Base-by-base conservation (phyloP, 2,113 vertebrate species). In the Hemibates koningsi region DNA sequence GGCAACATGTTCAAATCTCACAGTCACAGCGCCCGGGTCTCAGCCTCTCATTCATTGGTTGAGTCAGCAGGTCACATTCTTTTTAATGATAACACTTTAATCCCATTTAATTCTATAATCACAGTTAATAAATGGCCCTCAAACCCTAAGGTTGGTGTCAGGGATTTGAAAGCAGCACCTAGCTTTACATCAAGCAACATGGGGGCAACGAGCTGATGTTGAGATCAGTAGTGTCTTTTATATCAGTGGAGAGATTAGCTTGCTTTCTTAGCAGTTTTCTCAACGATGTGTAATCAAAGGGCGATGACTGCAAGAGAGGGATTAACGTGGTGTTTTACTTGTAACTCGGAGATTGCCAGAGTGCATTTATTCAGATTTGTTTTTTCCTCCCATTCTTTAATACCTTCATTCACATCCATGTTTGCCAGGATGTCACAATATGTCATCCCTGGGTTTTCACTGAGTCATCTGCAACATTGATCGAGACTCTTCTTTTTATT, bases 71-170 rank as follows among this genome's bases (percentile, higher is more conserved):
- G 91, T 94, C 88, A 91, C 86, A 73, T 89, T 88, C 68, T 78
- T 66, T 90, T 91, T 89, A 85, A 93, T 88, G 91, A 93, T 94
- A 94, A 94, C 89, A 59, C 92, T 85, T 83, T 94, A 95, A 96
- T 96, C 92, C 92, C n/a, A 90, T 94, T 95, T 94, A 95, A 95
- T 95, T 95, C 89, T 91, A 80, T 95, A 93, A 94, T 93, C 91
- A 21, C 83, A 88, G 89, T 93, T 83, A 68, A 86, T 92, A 94
- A 95, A 93, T 82, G 90, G 83, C 88, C 90, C 83, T 89, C 61
- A 88, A 84, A 84, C 92, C 90, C 73, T 83, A 85, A 24, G 71
- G 85, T 88, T 71, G 90, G 86, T 91, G 90, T 87, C 71, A 81
- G 81, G 85, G 89, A 90, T 92, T 91, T 95, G 57, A 93, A 92